Conservation (phyloP, 2,797 vertebrate genomes). For the Pristis pectinata region DNA sequence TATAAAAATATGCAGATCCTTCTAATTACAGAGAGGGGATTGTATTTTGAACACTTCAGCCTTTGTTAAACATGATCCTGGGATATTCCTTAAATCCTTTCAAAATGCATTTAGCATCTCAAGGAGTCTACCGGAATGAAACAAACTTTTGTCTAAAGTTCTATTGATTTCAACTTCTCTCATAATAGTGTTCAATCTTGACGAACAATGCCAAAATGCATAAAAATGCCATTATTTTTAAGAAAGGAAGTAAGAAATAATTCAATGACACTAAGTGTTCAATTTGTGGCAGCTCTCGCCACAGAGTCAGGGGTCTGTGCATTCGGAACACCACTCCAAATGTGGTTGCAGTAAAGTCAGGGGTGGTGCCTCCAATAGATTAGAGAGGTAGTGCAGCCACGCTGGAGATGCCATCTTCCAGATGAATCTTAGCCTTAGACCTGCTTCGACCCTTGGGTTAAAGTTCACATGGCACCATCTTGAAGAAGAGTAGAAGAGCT, state of each 20-base stretch:
- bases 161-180: not conserved
- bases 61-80: not conserved
- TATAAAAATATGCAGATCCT: not conserved
- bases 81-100: not conserved
- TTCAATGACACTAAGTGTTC: not conserved
- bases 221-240: not conserved
- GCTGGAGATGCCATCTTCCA: too few relatives aligned
- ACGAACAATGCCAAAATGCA: not conserved
- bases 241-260: not conserved
- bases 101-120: not conserved
- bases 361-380: too few relatives aligned
- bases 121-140: not conserved
- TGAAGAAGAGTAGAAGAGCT: too few relatives aligned
- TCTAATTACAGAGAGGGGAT: not conserved
- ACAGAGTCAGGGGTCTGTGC: too few relatives aligned
- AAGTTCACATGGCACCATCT: too few relatives aligned
- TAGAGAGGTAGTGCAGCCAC: too few relatives aligned
- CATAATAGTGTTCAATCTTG: not conserved
- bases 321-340: too few relatives aligned
- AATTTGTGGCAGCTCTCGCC: too few relatives aligned
- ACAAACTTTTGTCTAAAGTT: conserved; percentile 1
- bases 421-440: too few relatives aligned
- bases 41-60: not conserved
- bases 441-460: too few relatives aligned
- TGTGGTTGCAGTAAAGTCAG: too few relatives aligned